A percentile compares a stretch with the other conserved stretches of the same genome.
Evolutionary conservation across 2,797 vertebrate genomes (phyloP).

Genomic region (Tenualosa thibaudeaui): DNA sequence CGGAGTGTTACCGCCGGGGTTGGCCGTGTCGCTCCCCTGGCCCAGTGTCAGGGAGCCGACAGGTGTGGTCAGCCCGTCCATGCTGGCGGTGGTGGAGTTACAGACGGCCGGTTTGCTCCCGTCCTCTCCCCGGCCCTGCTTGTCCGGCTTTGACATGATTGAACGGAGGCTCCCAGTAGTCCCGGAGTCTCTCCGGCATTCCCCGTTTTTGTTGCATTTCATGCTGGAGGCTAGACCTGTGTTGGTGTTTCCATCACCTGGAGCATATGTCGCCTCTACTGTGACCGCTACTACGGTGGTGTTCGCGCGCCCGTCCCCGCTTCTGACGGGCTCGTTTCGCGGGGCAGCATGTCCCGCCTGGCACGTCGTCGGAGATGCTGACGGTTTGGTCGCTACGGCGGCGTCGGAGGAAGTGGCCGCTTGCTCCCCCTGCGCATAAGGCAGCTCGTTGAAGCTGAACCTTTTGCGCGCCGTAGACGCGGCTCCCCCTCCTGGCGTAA

Average conservation of each 20-base stretch:
- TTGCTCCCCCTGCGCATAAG: conserved; percentile 70
- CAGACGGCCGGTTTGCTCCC: conserved; percentile 70
- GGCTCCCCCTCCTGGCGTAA: conserved; percentile 81
- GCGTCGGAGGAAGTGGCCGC: conserved; percentile 67
- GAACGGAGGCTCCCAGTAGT: conserved; percentile 76
- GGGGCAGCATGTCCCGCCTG: conserved; percentile 71
- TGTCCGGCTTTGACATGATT: conserved; percentile 78
- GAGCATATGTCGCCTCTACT: conserved; percentile 64
- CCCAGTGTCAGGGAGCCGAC: conserved; percentile 70
- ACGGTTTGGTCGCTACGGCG: conserved; percentile 64
- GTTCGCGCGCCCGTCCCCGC: conserved; percentile 42
- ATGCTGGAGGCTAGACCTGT: conserved; percentile 72
- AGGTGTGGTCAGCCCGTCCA: conserved; percentile 75
- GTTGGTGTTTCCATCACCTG: conserved; percentile 65
- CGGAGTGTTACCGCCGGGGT: conserved; percentile 59
- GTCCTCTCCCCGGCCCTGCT: conserved; percentile 63
- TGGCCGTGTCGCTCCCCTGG: conserved; percentile 66
- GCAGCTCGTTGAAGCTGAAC: conserved; percentile 69
- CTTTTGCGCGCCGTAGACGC: conserved; percentile 73
- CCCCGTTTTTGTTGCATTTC: conserved; percentile 87
- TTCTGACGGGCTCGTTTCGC: conserved; percentile 63
- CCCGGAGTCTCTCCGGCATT: conserved; percentile 81
- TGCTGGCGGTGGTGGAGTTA: conserved; percentile 76
- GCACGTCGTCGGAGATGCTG: conserved; percentile 66
- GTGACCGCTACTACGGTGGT: conserved; percentile 63